Evolutionary conservation across 1,140 invertebrate genomes (phyloP).

Genomic region (Cheumatopsyche charites): DNA sequence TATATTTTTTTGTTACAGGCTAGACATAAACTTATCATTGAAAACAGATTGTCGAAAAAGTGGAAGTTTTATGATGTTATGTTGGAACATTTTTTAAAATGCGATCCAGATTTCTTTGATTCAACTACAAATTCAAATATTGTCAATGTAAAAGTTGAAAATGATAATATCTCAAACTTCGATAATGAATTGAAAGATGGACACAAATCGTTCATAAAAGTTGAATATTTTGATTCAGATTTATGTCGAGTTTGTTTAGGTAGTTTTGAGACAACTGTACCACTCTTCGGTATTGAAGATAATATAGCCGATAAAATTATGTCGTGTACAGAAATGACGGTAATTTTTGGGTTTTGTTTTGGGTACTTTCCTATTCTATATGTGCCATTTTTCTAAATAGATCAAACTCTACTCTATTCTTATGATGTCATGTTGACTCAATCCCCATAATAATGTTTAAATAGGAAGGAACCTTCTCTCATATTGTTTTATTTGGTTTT

Average conservation of each 20-base stretch:
- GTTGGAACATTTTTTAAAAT: constrained; percentile 47
- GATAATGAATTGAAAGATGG: constrained; percentile 43
- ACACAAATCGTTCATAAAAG: background rate
- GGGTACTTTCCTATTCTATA: background rate
- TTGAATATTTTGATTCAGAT: constrained; percentile 32
- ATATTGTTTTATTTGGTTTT: background rate
- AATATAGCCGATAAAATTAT: constrained; percentile 35
- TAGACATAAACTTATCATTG: constrained; percentile 36
- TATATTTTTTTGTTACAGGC: constrained; percentile 34
- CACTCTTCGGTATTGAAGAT: constrained; percentile 33
- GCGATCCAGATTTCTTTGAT: constrained; percentile 25
- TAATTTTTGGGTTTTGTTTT: too few species aligned
- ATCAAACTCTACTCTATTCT: too few species aligned
- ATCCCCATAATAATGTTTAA: too few species aligned
- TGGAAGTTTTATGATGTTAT: constrained; percentile 59
- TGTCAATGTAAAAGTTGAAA: constrained; percentile 42
- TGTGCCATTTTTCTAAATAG: too few species aligned
- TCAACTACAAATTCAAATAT: background rate
- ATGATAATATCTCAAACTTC: constrained; percentile 33
- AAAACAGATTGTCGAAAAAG: constrained; percentile 19
- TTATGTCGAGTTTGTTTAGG: constrained; percentile 53
- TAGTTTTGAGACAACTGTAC: constrained; percentile 53
- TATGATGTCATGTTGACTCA: too few species aligned
- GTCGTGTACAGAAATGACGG: constrained; percentile 39
- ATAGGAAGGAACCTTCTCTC: too few species aligned